A percentile compares a stretch with the other conserved stretches of the same genome.
Conservation (phyloP, 30 jellyfish, hydroid and myxozoan genomes). For the Hydractinia symbiolongicarpus region DNA sequence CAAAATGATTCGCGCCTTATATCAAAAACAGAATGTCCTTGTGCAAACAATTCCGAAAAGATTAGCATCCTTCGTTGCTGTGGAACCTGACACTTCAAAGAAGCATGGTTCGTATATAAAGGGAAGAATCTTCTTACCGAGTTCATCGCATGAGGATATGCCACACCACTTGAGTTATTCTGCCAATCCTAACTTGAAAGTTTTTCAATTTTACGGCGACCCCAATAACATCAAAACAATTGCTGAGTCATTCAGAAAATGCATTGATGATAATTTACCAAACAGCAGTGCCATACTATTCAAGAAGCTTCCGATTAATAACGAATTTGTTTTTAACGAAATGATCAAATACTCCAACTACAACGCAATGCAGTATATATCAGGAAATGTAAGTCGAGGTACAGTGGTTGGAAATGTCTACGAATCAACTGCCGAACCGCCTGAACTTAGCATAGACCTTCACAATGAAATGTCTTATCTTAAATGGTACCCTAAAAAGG, state of each 20-base stretch:
- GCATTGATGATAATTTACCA: slow-evolving; percentile 35
- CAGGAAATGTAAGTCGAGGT: slow-evolving; percentile 62
- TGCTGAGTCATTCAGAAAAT: slow-evolving; percentile 45
- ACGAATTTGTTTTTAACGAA: slow-evolving; percentile 45
- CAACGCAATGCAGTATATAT: slow-evolving; percentile 46
- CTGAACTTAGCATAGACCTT: slow-evolving; percentile 56
- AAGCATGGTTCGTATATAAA: slow-evolving; percentile 4
- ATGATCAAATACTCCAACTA: slow-evolving; percentile 32
- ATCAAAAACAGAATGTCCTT: no score
- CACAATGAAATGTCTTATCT: slow-evolving; percentile 76
- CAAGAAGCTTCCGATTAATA: slow-evolving; percentile 43
- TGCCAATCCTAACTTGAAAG: slow-evolving; percentile 37
- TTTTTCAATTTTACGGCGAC: slow-evolving; percentile 32
- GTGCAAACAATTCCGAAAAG: no score
- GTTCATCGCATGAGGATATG: slow-evolving; percentile 39
- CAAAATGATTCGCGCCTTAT: no score
- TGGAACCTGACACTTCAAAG: background rate
- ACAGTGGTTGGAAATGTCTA: slow-evolving; percentile 39
- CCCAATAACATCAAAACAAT: slow-evolving; percentile 19
- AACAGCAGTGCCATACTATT: slow-evolving; percentile 54
- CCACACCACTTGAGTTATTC: slow-evolving; percentile 50
- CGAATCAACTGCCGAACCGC: slow-evolving; percentile 70
- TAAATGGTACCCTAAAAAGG: slow-evolving; percentile 55
- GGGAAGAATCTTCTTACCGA: slow-evolving; percentile 55
- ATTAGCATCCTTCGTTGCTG: no score